These are phyloP conservation scores for Enteromius fasciolatus DNA, from an alignment of 2,797 vertebrate genomes.

Conservation along the genomic window DNA sequence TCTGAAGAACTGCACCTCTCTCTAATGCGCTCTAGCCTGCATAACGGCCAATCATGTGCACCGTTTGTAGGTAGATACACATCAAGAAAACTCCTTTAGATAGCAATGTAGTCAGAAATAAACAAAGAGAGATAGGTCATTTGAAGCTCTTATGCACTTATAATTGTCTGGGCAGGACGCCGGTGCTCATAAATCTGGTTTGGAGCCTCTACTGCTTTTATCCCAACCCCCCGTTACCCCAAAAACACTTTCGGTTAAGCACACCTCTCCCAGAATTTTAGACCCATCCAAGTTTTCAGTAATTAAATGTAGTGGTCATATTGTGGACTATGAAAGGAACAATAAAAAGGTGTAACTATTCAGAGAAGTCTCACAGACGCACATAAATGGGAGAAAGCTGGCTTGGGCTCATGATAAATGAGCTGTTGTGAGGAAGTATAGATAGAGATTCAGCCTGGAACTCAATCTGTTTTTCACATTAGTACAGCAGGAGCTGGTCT, in stretches of 20 bases:
- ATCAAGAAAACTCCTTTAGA: neutral
- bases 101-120: neutral
- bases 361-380: neutral
- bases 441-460: slow-evolving; percentile 15
- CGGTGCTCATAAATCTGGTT: slow-evolving; percentile 35
- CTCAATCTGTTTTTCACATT: slow-evolving; percentile 35
- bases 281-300: slow-evolving; percentile 12
- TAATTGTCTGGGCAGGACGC: slow-evolving; percentile 27
- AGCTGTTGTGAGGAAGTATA: slow-evolving; percentile 30
- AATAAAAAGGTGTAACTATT: slow-evolving; percentile 27
- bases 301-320: slow-evolving; percentile 4
- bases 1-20: slow-evolving; percentile 21
- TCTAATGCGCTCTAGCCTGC: neutral
- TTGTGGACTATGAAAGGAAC: slow-evolving; percentile 9
- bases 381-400: slow-evolving; percentile 2
- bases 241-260: slow-evolving; percentile 15
- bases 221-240: neutral
- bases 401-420: slow-evolving; percentile 35
- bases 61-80: neutral
- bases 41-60: neutral
- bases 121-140: slow-evolving; percentile 5
- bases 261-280: slow-evolving; percentile 6
- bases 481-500: slow-evolving; percentile 1
- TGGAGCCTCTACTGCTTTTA: slow-evolving; percentile 6
- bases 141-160: neutral